Conservation (phyloP, 2,113 vertebrate species). For the Saccopteryx leptura region DNA sequence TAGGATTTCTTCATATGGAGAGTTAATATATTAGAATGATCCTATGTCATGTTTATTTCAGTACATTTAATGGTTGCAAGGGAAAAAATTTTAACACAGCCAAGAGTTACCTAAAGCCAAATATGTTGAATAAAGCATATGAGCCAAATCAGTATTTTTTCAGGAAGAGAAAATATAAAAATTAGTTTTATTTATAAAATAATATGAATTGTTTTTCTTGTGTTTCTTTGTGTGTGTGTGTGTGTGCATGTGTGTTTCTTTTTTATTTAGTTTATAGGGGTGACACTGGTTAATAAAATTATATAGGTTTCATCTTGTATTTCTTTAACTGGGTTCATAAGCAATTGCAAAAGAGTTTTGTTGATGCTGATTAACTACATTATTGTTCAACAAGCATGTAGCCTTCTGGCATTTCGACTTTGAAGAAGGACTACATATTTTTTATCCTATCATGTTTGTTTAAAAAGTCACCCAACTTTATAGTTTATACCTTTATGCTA, state of each 20-base stretch:
- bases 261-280: no score
- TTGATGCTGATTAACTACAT: constrained; percentile 7
- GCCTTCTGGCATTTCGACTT: constrained; percentile 6
- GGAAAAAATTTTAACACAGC: not conserved
- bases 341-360: constrained; percentile 20
- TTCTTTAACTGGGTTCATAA: constrained; percentile 58
- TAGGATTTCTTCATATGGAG: constrained; percentile 30
- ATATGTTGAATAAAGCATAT: not conserved
- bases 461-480: constrained; percentile 15
- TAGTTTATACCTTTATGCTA: not conserved
- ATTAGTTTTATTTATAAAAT: constrained; percentile 38
- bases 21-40: constrained; percentile 20
- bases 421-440: constrained; percentile 37
- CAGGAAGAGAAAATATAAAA: not conserved
- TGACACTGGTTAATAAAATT: no score
- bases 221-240: not conserved
- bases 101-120: not conserved
- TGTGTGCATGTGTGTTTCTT: no score
- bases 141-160: constrained; percentile 13
- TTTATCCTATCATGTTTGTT: not conserved
- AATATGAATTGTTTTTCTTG: not conserved
- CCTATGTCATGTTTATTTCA: not conserved
- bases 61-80: not conserved
- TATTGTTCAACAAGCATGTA: not conserved
- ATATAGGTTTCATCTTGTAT: not conserved